A percentile compares a stretch with the other conserved stretches of the same genome.
These are phyloP conservation scores for Polydrusus tereticollis DNA, from an alignment of 2,888 invertebrate species.

Conservation along the genomic window DNA sequence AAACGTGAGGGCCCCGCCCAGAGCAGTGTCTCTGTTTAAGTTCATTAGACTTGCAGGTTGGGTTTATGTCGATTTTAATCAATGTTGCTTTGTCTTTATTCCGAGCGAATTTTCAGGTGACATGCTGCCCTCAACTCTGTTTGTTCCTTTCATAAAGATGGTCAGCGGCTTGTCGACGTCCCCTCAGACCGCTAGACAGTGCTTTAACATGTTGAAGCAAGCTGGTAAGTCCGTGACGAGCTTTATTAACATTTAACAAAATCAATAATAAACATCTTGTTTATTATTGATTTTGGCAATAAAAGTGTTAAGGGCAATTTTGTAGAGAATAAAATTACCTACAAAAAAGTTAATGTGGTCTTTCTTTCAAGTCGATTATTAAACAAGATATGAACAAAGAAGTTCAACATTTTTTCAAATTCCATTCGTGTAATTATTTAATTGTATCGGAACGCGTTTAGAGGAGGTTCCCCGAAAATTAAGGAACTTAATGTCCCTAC, in stretches of 20 bases:
- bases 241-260: no score
- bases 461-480: no score
- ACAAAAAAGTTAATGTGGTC: no score
- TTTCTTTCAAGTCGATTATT: no score
- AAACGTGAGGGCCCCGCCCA: slow-evolving; percentile 69
- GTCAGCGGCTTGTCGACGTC: slow-evolving; percentile 85
- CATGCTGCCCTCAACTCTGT: slow-evolving; percentile 84
- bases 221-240: slow-evolving; percentile 50
- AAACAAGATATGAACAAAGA: no score
- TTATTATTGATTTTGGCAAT: no score
- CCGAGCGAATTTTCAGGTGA: slow-evolving; percentile 79
- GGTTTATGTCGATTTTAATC: neutral
- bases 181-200: slow-evolving; percentile 81
- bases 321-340: no score
- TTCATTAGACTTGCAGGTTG: slow-evolving; percentile 76
- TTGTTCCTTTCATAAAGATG: slow-evolving; percentile 90
- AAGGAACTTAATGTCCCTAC: no score
- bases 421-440: no score
- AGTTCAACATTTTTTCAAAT: no score
- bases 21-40: slow-evolving; percentile 87
- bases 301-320: neutral
- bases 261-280: no score
- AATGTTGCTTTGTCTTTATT: neutral
- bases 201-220: slow-evolving; percentile 82
- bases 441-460: no score